Evolutionary conservation across 2,113 vertebrate species (phyloP).

Genomic region (Ophthalmolycus amberensis): DNA sequence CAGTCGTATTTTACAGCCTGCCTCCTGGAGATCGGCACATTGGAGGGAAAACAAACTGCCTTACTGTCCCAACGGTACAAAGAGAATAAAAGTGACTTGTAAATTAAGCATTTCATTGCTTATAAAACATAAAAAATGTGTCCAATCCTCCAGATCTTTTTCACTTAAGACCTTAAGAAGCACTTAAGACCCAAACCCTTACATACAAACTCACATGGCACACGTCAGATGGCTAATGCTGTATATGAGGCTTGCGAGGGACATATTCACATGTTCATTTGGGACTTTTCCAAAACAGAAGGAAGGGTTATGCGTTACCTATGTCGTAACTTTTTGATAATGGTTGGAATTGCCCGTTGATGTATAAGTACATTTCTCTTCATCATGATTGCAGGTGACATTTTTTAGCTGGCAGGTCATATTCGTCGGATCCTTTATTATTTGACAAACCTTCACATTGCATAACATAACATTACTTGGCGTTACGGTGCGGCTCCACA

Average conservation of each 20-base stretch:
- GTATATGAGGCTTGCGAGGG: not conserved
- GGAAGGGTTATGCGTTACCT: too few species aligned
- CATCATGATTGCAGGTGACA: too few species aligned
- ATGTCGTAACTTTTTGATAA: too few species aligned
- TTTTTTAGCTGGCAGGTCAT: too few species aligned
- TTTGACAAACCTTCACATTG: too few species aligned
- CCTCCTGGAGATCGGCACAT: conserved; percentile 4
- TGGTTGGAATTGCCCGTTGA: too few species aligned
- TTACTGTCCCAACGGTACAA: not conserved
- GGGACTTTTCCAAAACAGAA: too few species aligned
- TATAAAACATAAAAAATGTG: not conserved
- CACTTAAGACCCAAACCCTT: not conserved
- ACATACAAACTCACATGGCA: not conserved
- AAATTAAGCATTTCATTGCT: not conserved
- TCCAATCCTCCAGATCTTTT: not conserved
- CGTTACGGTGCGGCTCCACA: too few species aligned
- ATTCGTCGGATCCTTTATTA: too few species aligned
- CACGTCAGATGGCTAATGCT: not conserved
- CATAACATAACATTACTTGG: too few species aligned
- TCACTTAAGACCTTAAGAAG: not conserved
- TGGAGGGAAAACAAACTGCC: conserved; percentile 1
- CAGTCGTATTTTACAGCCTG: conserved; percentile 13
- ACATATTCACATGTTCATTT: too few species aligned
- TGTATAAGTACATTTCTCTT: too few species aligned
- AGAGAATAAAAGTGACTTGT: not conserved